These are phyloP conservation scores for Hassar affinis DNA, from an alignment of 2,113 vertebrate species.

Conservation along the genomic window DNA sequence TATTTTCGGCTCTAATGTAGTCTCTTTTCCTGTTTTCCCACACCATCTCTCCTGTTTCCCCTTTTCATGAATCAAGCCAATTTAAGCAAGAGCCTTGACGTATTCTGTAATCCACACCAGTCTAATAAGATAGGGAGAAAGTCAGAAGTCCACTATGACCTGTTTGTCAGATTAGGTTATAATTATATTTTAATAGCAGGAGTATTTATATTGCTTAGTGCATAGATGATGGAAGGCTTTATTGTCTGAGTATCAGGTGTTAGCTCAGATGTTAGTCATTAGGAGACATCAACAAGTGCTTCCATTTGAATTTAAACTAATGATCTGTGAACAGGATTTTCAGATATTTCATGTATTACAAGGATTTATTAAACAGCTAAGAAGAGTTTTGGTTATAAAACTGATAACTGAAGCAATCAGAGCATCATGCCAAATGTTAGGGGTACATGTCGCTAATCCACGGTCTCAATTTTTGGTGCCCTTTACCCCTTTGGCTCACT, in stretches of 20 bases:
- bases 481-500: slow-evolving; percentile 56
- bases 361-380: background rate
- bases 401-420: slow-evolving; percentile 9
- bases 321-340: slow-evolving; percentile 11
- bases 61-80: too few species aligned
- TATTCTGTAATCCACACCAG: too few species aligned
- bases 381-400: background rate
- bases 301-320: background rate
- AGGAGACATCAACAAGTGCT: background rate
- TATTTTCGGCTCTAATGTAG: background rate
- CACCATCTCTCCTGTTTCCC: too few species aligned
- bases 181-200: background rate
- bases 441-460: slow-evolving; percentile 67
- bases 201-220: background rate
- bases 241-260: background rate
- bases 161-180: too few species aligned
- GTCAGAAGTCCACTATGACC: too few species aligned
- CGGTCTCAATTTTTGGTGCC: slow-evolving; percentile 69
- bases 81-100: too few species aligned
- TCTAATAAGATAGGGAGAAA: too few species aligned
- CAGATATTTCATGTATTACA: background rate
- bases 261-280: background rate
- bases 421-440: slow-evolving; percentile 63
- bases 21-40: too few species aligned
- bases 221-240: background rate